Base-by-base conservation (phyloP, 1,140 invertebrate species). In the Zaprionus capensis region DNA sequence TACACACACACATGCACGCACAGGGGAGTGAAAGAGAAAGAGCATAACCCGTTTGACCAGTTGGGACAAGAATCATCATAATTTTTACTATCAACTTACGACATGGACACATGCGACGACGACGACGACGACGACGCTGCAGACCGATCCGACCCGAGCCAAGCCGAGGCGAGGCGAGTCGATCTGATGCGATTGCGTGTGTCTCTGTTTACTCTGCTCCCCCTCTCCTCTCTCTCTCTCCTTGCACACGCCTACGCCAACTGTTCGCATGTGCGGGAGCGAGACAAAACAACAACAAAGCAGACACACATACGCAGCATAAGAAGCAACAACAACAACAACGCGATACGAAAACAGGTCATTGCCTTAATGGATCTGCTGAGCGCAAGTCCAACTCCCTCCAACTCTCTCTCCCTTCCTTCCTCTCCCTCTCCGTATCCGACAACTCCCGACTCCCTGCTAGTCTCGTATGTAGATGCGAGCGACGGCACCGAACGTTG, bases 291-390 rank as follows among this genome's bases (percentile, higher is more conserved):
- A 91, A 91, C 76, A 86, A 88, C 75, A 82, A 81, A 78, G 64
- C 67, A 67, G 59, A 17, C 67, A 67, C 46, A 65, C 20, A 71
- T 38, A 53, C 41, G n/a, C 22, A 17, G 9, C 26, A 41, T 12
- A 28, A 63, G 17, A 51, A 31, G n/a, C 36, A 73, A 68, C 63
- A 55, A 26, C 3, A 55, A 26, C 3, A 62, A 71, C 73, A 71
- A 81, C 84, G 75, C 79, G 83, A 91, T 91, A 91, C 91, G 83
- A 91, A 91, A 91, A 91, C 87, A 91, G 87, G 87, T 91, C 87
- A 91, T 91, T 91, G 87, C 87, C 87, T 91, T 91, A 91, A 91
- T 91, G 87, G 87, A 91, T 91, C 83, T 88, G 72, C 83, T 88
- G 75, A 76, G 84, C 78, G 72, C 51, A 74, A 73, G 58, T 55